Evolutionary conservation across 2,797 vertebrate species (phyloP).

Genomic region (Myotis pilosus): DNA sequence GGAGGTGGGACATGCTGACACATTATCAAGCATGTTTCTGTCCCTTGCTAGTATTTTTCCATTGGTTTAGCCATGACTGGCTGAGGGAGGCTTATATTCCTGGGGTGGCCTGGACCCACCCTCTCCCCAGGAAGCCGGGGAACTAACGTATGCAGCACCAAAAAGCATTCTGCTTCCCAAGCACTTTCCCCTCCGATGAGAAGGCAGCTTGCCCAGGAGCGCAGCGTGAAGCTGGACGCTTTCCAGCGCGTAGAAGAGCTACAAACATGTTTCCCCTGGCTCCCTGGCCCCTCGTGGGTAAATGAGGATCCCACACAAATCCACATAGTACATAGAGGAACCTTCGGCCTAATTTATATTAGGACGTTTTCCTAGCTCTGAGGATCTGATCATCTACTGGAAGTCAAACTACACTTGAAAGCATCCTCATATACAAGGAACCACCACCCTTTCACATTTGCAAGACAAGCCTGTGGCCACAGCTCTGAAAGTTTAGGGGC

Average conservation of each 20-base stretch:
- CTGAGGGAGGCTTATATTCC: neutral
- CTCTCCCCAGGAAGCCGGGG: neutral
- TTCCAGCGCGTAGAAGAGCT: conserved; percentile 85
- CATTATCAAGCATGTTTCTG: neutral
- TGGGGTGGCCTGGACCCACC: neutral
- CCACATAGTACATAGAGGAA: neutral
- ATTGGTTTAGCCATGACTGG: neutral
- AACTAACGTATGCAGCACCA: neutral
- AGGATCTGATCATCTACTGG: neutral
- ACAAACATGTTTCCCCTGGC: conserved; percentile 50
- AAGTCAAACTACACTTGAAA: neutral
- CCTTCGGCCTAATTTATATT: neutral
- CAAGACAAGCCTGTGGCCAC: neutral
- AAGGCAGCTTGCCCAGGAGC: conserved; percentile 83
- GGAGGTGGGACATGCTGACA: too few relatives aligned
- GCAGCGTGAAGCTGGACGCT: conserved; percentile 83
- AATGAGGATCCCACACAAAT: neutral
- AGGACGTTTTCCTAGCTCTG: neutral
- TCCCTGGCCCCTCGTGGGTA: neutral
- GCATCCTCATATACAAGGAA: neutral
- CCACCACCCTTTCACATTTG: neutral
- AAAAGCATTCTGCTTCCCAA: neutral
- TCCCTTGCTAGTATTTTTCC: neutral
- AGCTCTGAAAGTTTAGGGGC: neutral
- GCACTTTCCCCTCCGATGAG: conserved; percentile 76